Evolutionary conservation across 2,113 vertebrate species (phyloP).

Genomic region (Brachyhypopomus gauderio): DNA sequence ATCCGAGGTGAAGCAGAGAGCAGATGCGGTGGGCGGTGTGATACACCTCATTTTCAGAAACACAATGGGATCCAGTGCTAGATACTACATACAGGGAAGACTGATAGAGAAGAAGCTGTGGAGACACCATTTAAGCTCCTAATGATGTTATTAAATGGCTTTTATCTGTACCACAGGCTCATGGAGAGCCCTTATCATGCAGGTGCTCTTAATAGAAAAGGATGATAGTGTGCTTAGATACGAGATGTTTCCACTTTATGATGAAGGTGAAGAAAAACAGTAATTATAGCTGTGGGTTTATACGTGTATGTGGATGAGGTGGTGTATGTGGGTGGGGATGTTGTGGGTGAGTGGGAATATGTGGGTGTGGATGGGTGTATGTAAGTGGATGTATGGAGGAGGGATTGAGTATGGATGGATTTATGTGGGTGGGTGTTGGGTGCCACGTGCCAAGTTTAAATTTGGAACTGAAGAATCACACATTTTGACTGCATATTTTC

Average conservation of each 20-base stretch:
- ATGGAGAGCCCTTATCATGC: constrained; percentile 7
- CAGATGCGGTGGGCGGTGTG: not conserved
- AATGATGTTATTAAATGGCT: not conserved
- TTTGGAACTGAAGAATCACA: too few species aligned
- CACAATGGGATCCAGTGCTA: not conserved
- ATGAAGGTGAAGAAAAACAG: constrained; percentile 1
- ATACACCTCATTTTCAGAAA: constrained; percentile 6
- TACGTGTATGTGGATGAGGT: not conserved
- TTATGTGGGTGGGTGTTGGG: too few species aligned
- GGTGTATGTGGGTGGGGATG: not conserved
- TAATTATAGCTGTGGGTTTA: constrained; percentile 14
- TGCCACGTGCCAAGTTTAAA: too few species aligned
- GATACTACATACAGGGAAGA: constrained; percentile 6
- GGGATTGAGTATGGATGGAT: too few species aligned
- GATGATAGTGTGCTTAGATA: constrained; percentile 19
- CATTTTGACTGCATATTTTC: too few species aligned
- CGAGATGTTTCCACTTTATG: constrained; percentile 27
- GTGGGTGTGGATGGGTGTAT: not conserved
- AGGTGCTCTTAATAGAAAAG: constrained; percentile 18
- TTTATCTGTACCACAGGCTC: constrained; percentile 12
- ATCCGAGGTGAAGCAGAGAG: not conserved
- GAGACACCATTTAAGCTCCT: constrained; percentile 8
- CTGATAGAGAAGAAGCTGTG: not conserved
- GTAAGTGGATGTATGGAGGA: too few species aligned
- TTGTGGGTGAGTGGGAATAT: not conserved